Evolutionary conservation across 1,140 invertebrate species (phyloP).

Genomic region (Trypoxylus dichotomus): DNA sequence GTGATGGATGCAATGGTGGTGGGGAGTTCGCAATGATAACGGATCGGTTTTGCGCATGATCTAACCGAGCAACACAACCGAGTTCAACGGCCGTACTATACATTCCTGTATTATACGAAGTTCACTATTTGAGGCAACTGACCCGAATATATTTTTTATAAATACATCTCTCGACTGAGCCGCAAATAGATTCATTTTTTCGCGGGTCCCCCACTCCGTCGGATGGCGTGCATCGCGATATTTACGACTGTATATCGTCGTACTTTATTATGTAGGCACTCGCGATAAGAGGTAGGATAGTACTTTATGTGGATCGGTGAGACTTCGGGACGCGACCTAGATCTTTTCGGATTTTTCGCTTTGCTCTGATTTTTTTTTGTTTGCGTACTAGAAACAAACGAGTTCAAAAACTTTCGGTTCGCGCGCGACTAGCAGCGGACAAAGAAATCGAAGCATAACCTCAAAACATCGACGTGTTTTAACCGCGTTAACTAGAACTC

Average conservation of each 20-base stretch:
- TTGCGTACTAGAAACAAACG: background rate
- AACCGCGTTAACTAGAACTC: background rate
- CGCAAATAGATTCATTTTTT: slow-evolving; percentile 33
- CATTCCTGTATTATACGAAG: slow-evolving; percentile 38
- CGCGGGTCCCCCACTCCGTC: slow-evolving; percentile 9
- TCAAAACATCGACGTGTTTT: background rate
- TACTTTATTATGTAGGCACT: background rate
- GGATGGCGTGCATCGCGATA: background rate
- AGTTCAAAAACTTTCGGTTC: background rate
- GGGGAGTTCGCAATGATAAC: slow-evolving; percentile 36
- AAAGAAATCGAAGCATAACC: slow-evolving; percentile 19
- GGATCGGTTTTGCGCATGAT: slow-evolving; percentile 41
- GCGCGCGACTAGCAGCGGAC: background rate
- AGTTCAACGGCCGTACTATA: slow-evolving; percentile 41
- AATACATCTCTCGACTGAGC: slow-evolving; percentile 33
- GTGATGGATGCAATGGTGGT: background rate
- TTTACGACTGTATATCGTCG: background rate
- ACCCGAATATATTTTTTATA: slow-evolving; percentile 36
- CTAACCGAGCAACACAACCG: background rate
- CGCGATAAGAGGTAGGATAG: no score
- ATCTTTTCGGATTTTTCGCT: slow-evolving; percentile 6
- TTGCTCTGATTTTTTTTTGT: background rate
- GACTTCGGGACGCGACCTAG: background rate
- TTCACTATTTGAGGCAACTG: slow-evolving; percentile 41
- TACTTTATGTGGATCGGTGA: no score